phyloP scores from a whole-genome alignment of 2,113 vertebrate genomes.

The Cichladusa arquata region DNA sequence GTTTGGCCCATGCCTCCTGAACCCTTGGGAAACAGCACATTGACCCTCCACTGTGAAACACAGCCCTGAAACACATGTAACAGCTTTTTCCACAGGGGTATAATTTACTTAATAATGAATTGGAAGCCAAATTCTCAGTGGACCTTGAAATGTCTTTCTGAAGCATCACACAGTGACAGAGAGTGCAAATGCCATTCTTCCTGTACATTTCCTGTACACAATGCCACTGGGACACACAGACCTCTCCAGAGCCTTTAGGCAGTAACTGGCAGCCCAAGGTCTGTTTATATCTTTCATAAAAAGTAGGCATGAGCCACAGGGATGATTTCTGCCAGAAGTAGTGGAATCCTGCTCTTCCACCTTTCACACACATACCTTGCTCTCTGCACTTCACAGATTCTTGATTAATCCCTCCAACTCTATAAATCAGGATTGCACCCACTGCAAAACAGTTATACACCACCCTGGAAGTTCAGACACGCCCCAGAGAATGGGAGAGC shows the following conservation, averaged over 20 bases:
- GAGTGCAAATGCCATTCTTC: not conserved
- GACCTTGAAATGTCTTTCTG: not conserved
- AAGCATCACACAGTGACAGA: not conserved
- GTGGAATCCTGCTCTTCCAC: not conserved
- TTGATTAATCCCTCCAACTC: not conserved
- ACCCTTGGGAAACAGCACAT: not conserved
- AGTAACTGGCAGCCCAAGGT: not conserved
- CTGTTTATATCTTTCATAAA: not conserved
- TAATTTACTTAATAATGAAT: not conserved
- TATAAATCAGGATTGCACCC: fast-evolving
- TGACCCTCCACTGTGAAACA: not conserved
- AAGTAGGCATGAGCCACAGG: not conserved
- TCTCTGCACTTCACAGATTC: not conserved
- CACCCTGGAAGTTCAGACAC: not conserved
- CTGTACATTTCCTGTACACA: not conserved
- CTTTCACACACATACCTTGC: not conserved
- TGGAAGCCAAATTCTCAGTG: not conserved
- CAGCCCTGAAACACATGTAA: not conserved
- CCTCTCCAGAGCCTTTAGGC: not conserved
- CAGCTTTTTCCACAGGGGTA: not conserved
- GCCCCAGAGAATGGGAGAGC: not conserved
- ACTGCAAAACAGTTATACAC: not conserved
- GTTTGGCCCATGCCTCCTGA: not conserved
- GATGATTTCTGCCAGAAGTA: not conserved
- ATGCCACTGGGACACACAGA: not conserved